phyloP scores from a whole-genome alignment of 2,113 vertebrate species.

The Cyanistes caeruleus region DNA sequence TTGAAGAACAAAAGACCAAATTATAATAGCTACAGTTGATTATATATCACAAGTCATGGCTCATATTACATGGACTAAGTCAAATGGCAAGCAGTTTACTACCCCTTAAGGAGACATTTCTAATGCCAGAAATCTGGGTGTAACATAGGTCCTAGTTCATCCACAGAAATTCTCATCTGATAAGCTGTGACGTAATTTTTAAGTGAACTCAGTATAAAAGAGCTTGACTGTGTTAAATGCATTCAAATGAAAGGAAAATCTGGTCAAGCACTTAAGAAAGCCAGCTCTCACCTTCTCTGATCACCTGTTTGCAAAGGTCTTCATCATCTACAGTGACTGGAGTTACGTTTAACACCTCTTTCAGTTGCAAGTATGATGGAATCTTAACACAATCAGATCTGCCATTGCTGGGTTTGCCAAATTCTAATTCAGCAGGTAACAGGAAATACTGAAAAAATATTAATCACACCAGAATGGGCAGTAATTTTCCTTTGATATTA shows the following conservation, averaged over 20 bases:
- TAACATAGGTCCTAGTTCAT: neutral
- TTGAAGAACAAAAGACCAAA: neutral
- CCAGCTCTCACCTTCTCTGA: conserved; percentile 54
- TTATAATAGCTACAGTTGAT: neutral
- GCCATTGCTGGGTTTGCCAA: neutral
- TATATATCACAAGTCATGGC: neutral
- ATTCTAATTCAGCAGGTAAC: conserved; percentile 45
- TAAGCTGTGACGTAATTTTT: neutral
- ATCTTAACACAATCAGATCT: conserved; percentile 7
- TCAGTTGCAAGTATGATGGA: conserved; percentile 37
- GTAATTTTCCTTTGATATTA: neutral
- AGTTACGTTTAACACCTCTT: conserved; percentile 54
- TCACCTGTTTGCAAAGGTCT: conserved; percentile 27
- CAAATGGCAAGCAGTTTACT: neutral
- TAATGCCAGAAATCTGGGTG: neutral
- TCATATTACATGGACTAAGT: neutral
- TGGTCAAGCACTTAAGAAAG: neutral
- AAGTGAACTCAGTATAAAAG: neutral
- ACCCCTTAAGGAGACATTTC: neutral
- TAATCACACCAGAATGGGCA: neutral
- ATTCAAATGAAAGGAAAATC: neutral
- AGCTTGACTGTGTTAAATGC: neutral
- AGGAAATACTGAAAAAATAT: conserved; percentile 65
- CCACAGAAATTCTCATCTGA: neutral
- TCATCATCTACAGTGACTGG: conserved; percentile 40